Percentiles rank a stretch among this genome's conserved stretches.
phyloP scores from a whole-genome alignment of 1,140 invertebrate genomes.

The Cepaea nemoralis region DNA sequence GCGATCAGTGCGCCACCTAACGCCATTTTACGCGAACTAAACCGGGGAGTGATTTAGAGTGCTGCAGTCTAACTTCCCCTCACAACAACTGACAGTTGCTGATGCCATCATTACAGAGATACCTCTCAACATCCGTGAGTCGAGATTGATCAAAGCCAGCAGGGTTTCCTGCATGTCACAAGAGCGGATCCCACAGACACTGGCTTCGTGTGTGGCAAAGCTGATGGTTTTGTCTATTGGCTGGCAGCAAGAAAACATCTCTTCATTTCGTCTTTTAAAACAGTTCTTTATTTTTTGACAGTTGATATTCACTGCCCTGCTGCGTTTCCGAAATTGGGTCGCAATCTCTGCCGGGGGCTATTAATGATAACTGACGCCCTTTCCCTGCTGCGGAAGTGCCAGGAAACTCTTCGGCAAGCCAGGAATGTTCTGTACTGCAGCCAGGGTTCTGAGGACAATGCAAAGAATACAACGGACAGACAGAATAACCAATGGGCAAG shows the following conservation, averaged over 20 bases:
- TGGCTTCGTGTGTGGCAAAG: slow-evolving; percentile 11
- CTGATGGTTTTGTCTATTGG: slow-evolving; percentile 29
- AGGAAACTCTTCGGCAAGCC: slow-evolving; percentile 28
- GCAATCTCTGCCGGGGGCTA: slow-evolving; percentile 31
- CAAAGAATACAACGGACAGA: too few species aligned
- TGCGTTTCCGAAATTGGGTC: slow-evolving; percentile 25
- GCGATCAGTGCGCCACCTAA: too few species aligned
- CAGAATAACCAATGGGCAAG: too few species aligned
- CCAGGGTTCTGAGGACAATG: too few species aligned
- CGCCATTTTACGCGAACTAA: too few species aligned
- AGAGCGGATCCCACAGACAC: background rate
- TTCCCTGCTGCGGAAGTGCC: slow-evolving; percentile 39
- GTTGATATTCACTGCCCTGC: slow-evolving; percentile 33
- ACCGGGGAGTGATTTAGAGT: background rate
- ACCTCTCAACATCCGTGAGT: background rate
- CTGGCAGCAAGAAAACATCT: background rate
- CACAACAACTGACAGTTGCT: slow-evolving; percentile 11
- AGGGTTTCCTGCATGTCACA: slow-evolving; percentile 23
- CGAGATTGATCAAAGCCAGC: slow-evolving; percentile 15
- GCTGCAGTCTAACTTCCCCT: background rate
- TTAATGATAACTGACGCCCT: slow-evolving; percentile 33
- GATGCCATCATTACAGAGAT: background rate
- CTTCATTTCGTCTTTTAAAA: background rate
- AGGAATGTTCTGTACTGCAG: too few species aligned
- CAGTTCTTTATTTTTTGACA: slow-evolving; percentile 9